Evolutionary conservation across 2,797 vertebrate species (phyloP).

Genomic region (Ispidina picta): DNA sequence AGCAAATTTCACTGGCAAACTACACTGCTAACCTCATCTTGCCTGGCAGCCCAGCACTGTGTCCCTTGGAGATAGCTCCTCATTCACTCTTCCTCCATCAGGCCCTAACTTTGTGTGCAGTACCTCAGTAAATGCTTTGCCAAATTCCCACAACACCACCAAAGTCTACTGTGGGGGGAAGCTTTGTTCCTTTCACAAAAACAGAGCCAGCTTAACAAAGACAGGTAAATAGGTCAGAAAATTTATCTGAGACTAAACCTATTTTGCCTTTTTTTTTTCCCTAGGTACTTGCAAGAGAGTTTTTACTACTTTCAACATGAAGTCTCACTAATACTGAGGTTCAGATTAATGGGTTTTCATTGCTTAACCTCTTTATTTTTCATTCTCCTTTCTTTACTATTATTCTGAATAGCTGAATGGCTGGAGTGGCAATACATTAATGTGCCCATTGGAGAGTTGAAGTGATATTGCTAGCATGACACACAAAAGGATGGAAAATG

Average conservation of each 20-base stretch:
- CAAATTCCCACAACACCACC: neutral
- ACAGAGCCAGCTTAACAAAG: neutral
- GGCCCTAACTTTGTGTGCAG: neutral
- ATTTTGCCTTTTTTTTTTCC: neutral
- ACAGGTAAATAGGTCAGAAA: neutral
- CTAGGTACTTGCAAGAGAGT: neutral
- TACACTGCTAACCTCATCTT: too few relatives aligned
- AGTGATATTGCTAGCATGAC: neutral
- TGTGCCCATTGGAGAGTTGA: constrained; percentile 11
- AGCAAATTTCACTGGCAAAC: neutral
- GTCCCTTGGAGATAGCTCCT: neutral
- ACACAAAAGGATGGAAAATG: constrained; percentile 20
- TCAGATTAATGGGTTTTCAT: neutral
- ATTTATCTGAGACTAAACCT: neutral
- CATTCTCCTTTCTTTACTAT: neutral
- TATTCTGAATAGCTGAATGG: neutral
- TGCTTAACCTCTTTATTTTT: neutral
- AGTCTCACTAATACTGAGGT: neutral
- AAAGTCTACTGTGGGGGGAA: neutral
- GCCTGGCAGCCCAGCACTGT: neutral
- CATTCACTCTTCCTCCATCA: neutral
- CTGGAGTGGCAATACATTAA: neutral
- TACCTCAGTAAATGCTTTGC: neutral
- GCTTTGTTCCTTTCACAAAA: neutral
- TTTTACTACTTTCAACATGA: neutral